A percentile compares a stretch with the other conserved stretches of the same genome.
phyloP scores from a whole-genome alignment of 2,113 vertebrate species.

The Salminus brasiliensis region DNA sequence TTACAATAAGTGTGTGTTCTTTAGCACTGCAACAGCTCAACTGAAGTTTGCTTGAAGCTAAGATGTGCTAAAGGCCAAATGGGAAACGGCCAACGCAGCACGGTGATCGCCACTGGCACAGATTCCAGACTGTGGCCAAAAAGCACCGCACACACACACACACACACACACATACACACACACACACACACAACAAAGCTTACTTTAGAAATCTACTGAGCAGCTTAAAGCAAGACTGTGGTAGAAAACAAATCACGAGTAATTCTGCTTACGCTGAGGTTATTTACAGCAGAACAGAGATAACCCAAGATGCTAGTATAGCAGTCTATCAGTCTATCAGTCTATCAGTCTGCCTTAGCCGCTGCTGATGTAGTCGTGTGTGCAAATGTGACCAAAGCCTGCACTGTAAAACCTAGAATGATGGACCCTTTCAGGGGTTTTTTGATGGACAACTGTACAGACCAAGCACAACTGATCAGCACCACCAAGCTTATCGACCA shows the following conservation, averaged over 20 bases:
- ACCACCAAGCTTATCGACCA: too few species aligned
- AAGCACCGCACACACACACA: neutral
- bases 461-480: too few species aligned
- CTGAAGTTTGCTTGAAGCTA: neutral
- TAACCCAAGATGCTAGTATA: neutral
- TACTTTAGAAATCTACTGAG: neutral
- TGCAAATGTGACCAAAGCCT: conserved; percentile 2
- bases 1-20: neutral
- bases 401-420: conserved; percentile 43
- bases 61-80: neutral
- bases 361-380: neutral
- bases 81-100: neutral
- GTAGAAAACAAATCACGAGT: neutral
- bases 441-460: neutral
- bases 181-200: neutral
- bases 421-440: conserved; percentile 7
- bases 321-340: neutral
- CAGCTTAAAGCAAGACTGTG: neutral
- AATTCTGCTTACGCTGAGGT: neutral
- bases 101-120: neutral
- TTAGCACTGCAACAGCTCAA: neutral
- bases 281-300: neutral
- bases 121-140: neutral
- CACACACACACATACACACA: neutral
- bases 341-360: neutral